These are phyloP conservation scores for Drosophila suzukii DNA, from an alignment of 1,140 invertebrate species.

Conservation along the genomic window DNA sequence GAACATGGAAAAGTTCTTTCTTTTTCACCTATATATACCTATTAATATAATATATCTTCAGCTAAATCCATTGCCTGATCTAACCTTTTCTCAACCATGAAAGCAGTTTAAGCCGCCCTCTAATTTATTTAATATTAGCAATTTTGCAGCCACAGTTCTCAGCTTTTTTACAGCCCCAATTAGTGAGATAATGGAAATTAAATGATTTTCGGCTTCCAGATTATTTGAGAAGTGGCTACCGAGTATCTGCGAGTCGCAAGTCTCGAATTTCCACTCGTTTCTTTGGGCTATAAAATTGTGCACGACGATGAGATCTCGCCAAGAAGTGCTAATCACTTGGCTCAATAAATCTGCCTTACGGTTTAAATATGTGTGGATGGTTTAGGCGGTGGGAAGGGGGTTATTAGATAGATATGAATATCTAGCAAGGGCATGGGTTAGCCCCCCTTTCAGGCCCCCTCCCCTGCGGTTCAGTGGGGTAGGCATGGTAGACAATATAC, in stretches of 20 bases:
- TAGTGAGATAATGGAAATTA: conserved; percentile 32
- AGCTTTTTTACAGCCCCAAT: conserved; percentile 32
- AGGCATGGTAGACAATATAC: conserved; percentile 15
- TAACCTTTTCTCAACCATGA: neutral
- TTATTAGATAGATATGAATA: conserved; percentile 37
- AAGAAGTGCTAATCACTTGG: conserved; percentile 74
- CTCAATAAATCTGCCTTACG: conserved; percentile 71
- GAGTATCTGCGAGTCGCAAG: conserved; percentile 7
- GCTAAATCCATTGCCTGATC: neutral
- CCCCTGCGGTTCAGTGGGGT: conserved; percentile 8
- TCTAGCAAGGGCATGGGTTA: conserved; percentile 52
- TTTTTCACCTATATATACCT: neutral
- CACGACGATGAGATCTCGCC: conserved; percentile 57
- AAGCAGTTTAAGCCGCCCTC: neutral
- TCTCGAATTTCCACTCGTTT: conserved; percentile 17
- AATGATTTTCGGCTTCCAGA: conserved; percentile 28
- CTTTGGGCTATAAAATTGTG: conserved; percentile 37
- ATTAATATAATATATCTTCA: too few relatives aligned
- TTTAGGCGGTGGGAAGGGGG: neutral
- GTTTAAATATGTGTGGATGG: conserved; percentile 44
- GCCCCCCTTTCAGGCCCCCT: neutral
- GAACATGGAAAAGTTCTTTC: neutral
- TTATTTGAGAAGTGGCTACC: neutral
- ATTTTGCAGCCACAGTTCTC: neutral
- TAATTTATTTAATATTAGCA: neutral